A percentile compares a stretch with the other conserved stretches of the same genome.
phyloP scores from a whole-genome alignment of 2,888 invertebrate genomes.

The Anagyrus pseudococci region DNA sequence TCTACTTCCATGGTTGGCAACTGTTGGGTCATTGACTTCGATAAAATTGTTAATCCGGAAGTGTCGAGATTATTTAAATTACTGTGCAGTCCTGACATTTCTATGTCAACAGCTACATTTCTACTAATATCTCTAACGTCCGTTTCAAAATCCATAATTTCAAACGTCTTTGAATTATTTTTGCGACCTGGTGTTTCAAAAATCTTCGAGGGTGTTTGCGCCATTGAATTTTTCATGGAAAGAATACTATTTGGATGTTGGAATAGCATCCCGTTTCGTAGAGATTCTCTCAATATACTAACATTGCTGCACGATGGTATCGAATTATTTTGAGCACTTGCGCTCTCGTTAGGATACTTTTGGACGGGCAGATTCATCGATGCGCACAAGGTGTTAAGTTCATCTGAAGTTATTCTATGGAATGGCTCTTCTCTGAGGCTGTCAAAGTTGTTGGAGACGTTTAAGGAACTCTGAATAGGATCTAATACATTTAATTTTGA shows the following conservation, averaged over 20 bases:
- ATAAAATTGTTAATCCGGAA: neutral
- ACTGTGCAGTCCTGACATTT: slow-evolving; percentile 2
- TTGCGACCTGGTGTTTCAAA: slow-evolving; percentile 3
- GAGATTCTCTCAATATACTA: slow-evolving; percentile 27
- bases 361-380: slow-evolving; percentile 36
- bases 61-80: neutral
- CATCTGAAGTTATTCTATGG: slow-evolving; percentile 36
- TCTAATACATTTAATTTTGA: slow-evolving; percentile 11
- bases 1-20: slow-evolving; percentile 3
- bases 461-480: slow-evolving; percentile 1
- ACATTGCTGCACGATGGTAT: slow-evolving; percentile 22
- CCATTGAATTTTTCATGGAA: slow-evolving; percentile 1
- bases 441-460: slow-evolving; percentile 8
- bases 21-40: slow-evolving; percentile 6
- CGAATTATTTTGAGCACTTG: slow-evolving; percentile 1
- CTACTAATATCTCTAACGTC: neutral
- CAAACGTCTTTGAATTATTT: slow-evolving; percentile 5
- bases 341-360: slow-evolving; percentile 19
- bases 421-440: slow-evolving; percentile 24
- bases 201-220: neutral
- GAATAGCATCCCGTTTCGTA: slow-evolving; percentile 19
- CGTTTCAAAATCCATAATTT: neutral
- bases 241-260: slow-evolving; percentile 6
- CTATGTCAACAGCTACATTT: neutral
- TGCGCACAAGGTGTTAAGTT: slow-evolving; percentile 33